Base-by-base conservation (phyloP, 2,888 invertebrate genomes). In the Nymphalis polychloros region DNA sequence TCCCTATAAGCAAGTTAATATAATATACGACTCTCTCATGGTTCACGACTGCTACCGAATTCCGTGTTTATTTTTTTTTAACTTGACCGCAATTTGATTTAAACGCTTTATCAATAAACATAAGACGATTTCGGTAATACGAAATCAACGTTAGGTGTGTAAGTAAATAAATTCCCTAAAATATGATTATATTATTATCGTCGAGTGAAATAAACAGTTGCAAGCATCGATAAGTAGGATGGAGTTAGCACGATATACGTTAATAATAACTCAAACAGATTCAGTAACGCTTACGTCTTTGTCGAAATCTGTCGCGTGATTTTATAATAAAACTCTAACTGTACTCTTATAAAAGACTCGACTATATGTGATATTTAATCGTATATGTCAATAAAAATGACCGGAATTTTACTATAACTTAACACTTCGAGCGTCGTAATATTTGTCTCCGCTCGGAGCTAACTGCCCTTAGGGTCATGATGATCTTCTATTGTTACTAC, bases 21-120 rank as follows among this genome's bases (percentile, higher is more conserved):
- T 84, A 82, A 84, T 86, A 87, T 86, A 86, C 83, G 77, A 87
- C 90, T 90, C 92, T 92, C 91, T 90, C 92, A 91, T 89, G 90
- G 86, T 77, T 85, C 83, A 84, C 81, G 81, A 81, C 83, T 81
- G 92, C 92, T 92, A 90, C 92, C 89, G 92, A 80, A 90, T 89
- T 89, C 87, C 86, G 80, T 79, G 76, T 73, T 74, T 83, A 86
- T 78, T 89, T 87, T 86, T n/a, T 82, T 85, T 85, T 79, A 79
- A 83, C 79, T 80, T 83, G 85, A 84, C 86, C 86, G 84, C 84
- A 89, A 86, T 88, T 87, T 88, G 80, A 83, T 84, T 86, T 86
- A 87, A 87, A 85, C 83, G 84, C 78, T 86, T 80, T 85, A 88
- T 87, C 84, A 86, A 86, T 85, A 84, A 59, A 63, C 82, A 84